phyloP scores from a whole-genome alignment of 2,797 vertebrate species.

The Bucorvus abyssinicus region DNA sequence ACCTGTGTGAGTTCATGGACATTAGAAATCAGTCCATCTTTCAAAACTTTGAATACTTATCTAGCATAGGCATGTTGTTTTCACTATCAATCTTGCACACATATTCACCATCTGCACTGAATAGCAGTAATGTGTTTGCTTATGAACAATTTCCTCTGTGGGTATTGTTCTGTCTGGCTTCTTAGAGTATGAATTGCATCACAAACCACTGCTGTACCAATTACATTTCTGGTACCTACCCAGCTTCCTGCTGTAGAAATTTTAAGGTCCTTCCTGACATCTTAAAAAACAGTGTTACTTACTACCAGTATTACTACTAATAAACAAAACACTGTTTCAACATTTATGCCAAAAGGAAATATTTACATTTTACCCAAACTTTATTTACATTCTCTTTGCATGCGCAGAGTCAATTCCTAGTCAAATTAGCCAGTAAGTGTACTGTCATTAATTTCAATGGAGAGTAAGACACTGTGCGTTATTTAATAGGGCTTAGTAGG shows the following conservation, averaged over 20 bases:
- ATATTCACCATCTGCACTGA: background rate
- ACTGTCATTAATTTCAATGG: background rate
- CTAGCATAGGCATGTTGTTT: background rate
- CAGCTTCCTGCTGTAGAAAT: background rate
- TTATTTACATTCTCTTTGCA: constrained; percentile 1
- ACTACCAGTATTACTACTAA: background rate
- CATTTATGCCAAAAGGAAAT: constrained; percentile 4
- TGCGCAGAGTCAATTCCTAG: background rate
- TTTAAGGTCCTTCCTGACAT: background rate
- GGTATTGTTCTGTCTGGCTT: background rate
- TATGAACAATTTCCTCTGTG: background rate
- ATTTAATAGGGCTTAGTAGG: background rate
- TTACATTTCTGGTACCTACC: background rate
- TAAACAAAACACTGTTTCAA: background rate
- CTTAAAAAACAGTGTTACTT: background rate
- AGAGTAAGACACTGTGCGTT: background rate
- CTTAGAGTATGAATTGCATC: background rate
- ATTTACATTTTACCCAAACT: background rate
- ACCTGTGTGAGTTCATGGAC: constrained; percentile 25
- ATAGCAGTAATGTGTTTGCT: background rate
- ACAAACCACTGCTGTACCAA: background rate
- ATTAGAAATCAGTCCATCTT: background rate
- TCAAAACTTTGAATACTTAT: constrained; percentile 34
- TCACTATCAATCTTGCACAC: background rate
- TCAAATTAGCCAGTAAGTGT: background rate